Conservation (phyloP, 2,113 vertebrate species). For the Notothenia coriiceps region DNA sequence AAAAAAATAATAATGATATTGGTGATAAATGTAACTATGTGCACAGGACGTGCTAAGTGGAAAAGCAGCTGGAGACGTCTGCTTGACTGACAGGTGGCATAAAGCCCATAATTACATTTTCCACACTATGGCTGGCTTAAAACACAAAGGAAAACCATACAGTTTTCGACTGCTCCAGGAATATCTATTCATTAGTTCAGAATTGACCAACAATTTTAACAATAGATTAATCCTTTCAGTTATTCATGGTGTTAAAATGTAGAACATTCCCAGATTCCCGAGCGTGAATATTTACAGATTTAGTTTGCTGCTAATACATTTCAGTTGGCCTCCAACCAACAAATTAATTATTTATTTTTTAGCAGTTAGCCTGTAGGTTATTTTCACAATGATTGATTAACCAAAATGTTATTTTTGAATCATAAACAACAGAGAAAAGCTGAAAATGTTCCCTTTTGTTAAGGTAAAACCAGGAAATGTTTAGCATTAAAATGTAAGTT, state of each 20-base stretch:
- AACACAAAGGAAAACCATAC: background rate
- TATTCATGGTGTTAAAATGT: background rate
- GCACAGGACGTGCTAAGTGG: background rate
- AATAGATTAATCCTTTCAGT: background rate
- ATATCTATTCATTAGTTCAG: too few species aligned
- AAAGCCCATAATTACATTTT: conserved; percentile 1
- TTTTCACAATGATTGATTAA: too few species aligned
- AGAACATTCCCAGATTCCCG: background rate
- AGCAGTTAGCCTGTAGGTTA: too few species aligned
- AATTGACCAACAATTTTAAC: background rate
- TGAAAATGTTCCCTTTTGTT: background rate
- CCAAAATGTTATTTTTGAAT: too few species aligned
- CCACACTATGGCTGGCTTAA: background rate
- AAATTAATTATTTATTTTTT: background rate
- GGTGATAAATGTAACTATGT: background rate
- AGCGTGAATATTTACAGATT: background rate
- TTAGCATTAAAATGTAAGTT: background rate
- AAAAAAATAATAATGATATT: background rate
- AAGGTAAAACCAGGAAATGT: background rate
- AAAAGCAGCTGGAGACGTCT: conserved; percentile 10
- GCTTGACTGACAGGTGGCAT: background rate
- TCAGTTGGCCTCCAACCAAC: background rate
- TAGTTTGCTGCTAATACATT: background rate
- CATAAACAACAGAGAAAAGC: background rate
- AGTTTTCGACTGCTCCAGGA: background rate